These are phyloP conservation scores for Pyrrhosoma nymphula DNA, from an alignment of 2,888 invertebrate genomes.

Conservation along the genomic window DNA sequence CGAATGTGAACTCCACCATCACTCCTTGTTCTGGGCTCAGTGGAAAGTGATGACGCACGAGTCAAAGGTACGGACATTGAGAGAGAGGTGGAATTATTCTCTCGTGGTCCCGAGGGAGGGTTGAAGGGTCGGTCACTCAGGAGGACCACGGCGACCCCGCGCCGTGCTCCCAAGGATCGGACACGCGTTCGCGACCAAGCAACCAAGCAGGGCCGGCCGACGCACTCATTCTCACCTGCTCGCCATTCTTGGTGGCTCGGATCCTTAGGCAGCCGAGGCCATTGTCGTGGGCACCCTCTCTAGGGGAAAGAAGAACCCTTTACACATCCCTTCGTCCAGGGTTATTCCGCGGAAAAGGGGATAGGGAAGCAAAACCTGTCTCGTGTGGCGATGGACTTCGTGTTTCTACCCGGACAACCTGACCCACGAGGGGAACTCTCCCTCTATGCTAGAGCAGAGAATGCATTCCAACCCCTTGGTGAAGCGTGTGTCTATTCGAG, in stretches of 20 bases:
- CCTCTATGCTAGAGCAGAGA: not conserved
- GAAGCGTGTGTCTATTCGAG: not conserved
- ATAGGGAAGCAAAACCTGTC: not conserved
- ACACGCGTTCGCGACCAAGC: not conserved
- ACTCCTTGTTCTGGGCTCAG: not conserved
- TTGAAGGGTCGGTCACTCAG: not conserved
- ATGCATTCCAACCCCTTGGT: not conserved
- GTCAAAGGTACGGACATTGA: not conserved
- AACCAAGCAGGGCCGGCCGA: not conserved
- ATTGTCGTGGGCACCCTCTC: constrained; percentile 17
- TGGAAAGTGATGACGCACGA: not conserved
- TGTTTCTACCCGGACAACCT: not conserved
- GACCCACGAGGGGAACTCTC: not conserved
- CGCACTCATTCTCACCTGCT: constrained; percentile 1
- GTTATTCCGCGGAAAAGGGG: not conserved
- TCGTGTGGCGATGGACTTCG: not conserved
- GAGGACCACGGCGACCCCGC: not conserved
- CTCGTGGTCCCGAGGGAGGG: not conserved
- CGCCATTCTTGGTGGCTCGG: not conserved
- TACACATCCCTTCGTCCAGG: not conserved
- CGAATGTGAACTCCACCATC: not conserved
- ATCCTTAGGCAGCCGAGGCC: not conserved
- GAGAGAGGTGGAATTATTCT: not conserved
- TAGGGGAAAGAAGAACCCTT: not conserved
- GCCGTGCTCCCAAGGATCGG: not conserved